Conservation (phyloP, 2,888 invertebrate genomes). For the Adineta ricciae region DNA sequence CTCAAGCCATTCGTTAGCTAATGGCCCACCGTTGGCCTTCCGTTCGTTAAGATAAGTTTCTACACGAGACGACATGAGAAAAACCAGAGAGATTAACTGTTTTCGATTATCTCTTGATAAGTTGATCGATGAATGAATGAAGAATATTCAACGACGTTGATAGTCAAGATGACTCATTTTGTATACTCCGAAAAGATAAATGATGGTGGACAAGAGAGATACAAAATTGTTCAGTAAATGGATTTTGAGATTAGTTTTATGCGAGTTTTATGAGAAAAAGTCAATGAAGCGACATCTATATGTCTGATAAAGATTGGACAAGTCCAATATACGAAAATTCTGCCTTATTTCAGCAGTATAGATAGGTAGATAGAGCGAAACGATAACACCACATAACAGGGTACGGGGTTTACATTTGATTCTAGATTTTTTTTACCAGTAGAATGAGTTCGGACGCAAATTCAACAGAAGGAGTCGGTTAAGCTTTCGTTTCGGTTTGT, state of each 20-base stretch:
- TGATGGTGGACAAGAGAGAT: too few species aligned
- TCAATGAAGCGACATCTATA: background rate
- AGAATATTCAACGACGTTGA: background rate
- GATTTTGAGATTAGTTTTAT: background rate
- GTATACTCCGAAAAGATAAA: background rate
- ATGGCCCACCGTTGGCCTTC: constrained; percentile 21
- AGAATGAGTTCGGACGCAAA: background rate
- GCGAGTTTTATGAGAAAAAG: background rate
- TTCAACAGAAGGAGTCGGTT: background rate
- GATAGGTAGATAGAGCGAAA: too few species aligned
- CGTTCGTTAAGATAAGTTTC: constrained; percentile 31
- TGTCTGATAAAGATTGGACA: background rate
- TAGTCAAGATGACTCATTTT: background rate
- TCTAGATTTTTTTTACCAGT: background rate
- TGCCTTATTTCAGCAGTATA: background rate
- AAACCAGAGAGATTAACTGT: too few species aligned
- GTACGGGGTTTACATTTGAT: background rate
- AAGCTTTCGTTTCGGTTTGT: background rate
- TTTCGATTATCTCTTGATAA: too few species aligned
- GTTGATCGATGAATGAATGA: background rate
- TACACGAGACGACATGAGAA: background rate
- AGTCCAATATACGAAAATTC: background rate
- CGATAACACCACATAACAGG: too few species aligned
- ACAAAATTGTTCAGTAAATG: background rate
- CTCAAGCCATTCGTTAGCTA: constrained; percentile 30